phyloP scores from a whole-genome alignment of 1,140 invertebrate genomes.

The Trichonephila clavata region DNA sequence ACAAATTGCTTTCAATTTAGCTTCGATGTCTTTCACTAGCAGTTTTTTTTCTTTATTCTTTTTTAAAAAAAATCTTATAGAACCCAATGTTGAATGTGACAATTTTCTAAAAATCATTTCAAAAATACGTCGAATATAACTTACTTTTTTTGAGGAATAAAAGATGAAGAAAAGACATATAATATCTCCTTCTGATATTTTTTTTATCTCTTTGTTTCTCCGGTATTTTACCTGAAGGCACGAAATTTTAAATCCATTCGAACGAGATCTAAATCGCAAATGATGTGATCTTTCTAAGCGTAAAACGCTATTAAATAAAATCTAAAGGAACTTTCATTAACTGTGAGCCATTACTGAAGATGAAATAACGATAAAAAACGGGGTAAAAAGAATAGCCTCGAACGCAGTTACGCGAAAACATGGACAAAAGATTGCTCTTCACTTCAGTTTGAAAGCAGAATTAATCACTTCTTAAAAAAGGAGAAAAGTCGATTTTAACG shows the following conservation, averaged over 20 bases:
- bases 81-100: neutral
- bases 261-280: constrained; percentile 22
- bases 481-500: constrained; percentile 33
- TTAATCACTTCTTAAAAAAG: constrained; percentile 55
- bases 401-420: constrained; percentile 22
- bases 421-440: constrained; percentile 45
- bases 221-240: constrained; percentile 1
- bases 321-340: constrained; percentile 48
- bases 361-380: constrained; percentile 15
- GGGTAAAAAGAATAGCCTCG: constrained; percentile 17
- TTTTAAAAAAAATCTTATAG: neutral
- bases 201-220: neutral
- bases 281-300: constrained; percentile 41
- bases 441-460: constrained; percentile 54
- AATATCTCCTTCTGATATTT: neutral
- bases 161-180: neutral
- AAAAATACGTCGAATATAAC: neutral
- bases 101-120: neutral
- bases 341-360: constrained; percentile 36
- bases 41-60: no score
- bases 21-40: no score
- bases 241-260: neutral
- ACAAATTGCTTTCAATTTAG: no score
- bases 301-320: constrained; percentile 60
- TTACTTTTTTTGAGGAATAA: neutral